These are phyloP conservation scores for Coecobrya sp. DNA, from an alignment of 2,888 invertebrate genomes.

Conservation along the genomic window DNA sequence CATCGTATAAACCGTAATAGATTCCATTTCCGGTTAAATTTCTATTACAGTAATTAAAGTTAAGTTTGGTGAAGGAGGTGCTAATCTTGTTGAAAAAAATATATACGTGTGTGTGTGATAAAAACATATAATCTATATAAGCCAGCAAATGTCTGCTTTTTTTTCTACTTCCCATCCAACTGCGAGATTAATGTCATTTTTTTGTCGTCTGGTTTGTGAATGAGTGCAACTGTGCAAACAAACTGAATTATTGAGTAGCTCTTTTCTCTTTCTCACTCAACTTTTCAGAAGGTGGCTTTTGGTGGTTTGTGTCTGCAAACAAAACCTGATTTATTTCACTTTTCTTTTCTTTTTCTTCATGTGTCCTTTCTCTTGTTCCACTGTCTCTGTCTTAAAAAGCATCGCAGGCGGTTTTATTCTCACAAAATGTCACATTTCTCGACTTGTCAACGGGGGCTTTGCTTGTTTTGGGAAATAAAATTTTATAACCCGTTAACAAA, in stretches of 20 bases:
- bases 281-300: slow-evolving; percentile 18
- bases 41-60: too few species aligned
- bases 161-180: slow-evolving; percentile 5
- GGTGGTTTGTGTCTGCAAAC: slow-evolving; percentile 15
- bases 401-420: slow-evolving; percentile 16
- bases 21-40: not conserved
- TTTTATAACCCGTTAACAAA: too few species aligned
- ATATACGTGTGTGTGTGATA: too few species aligned
- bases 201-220: slow-evolving; percentile 8
- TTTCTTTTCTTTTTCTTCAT: not conserved
- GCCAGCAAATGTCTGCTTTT: too few species aligned
- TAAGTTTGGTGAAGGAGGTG: too few species aligned
- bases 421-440: slow-evolving; percentile 36
- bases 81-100: too few species aligned
- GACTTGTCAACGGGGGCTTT: slow-evolving; percentile 21
- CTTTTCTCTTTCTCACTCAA: not conserved
- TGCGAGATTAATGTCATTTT: slow-evolving; percentile 46
- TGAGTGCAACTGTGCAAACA: slow-evolving; percentile 42
- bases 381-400: slow-evolving; percentile 10
- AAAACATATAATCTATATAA: too few species aligned
- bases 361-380: not conserved
- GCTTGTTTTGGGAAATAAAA: not conserved
- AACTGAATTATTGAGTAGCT: slow-evolving; percentile 68
- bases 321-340: slow-evolving; percentile 25
- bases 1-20: too few species aligned